phyloP scores from a whole-genome alignment of 2,113 vertebrate species.

The Xiphias gladius region DNA sequence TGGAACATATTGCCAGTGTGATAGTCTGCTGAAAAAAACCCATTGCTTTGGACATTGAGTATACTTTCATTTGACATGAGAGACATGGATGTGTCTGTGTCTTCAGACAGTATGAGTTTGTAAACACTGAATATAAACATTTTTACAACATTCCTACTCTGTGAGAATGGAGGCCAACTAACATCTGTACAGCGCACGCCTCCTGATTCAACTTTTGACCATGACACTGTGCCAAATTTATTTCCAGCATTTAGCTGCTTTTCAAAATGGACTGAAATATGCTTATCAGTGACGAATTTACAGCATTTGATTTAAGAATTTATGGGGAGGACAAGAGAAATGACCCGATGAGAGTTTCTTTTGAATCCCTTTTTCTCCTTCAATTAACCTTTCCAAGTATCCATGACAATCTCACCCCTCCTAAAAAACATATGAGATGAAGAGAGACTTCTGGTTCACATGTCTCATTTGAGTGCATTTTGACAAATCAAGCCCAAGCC shows the following conservation, averaged over 20 bases:
- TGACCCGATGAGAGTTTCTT: neutral
- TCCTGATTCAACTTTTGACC: constrained; percentile 34
- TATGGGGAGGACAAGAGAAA: neutral
- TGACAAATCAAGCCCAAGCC: too few relatives aligned
- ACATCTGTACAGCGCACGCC: constrained; percentile 42
- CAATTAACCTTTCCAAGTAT: constrained; percentile 10
- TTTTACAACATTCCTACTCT: constrained; percentile 45
- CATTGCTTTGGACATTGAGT: constrained; percentile 24
- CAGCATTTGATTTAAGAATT: neutral
- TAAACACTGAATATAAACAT: constrained; percentile 40
- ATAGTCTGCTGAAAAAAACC: neutral
- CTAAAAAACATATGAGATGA: neutral
- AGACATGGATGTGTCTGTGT: constrained; percentile 21
- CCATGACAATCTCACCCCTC: neutral
- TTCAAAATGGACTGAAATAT: neutral
- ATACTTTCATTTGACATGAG: constrained; percentile 37
- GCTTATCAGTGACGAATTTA: neutral
- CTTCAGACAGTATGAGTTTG: constrained; percentile 3
- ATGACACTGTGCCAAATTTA: constrained; percentile 12
- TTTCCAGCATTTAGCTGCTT: constrained; percentile 9
- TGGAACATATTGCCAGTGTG: constrained; percentile 45
- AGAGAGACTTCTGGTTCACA: neutral
- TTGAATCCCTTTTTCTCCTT: neutral
- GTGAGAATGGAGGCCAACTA: constrained; percentile 20
- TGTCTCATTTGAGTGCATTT: neutral